Conservation (phyloP, 1,140 invertebrate species). For the Brevipalpus yothersi region DNA sequence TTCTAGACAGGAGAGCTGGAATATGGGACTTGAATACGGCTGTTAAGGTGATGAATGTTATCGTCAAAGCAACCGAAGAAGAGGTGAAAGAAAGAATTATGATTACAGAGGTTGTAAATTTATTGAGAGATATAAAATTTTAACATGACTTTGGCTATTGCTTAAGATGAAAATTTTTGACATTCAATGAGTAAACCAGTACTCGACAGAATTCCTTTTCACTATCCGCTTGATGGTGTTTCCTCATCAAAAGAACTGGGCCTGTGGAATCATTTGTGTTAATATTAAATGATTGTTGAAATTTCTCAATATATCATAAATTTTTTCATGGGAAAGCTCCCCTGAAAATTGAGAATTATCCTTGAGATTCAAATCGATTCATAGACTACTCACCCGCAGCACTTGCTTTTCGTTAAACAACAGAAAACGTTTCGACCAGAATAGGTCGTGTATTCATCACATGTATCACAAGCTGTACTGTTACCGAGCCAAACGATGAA, state of each 20-base stretch:
- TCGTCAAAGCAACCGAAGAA: conserved; percentile 12
- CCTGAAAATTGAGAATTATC: neutral
- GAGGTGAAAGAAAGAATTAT: conserved; percentile 14
- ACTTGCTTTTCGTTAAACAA: conserved; percentile 1
- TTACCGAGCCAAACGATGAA: neutral
- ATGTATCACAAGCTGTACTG: conserved; percentile 5
- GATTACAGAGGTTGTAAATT: conserved; percentile 8
- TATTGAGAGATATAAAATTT: neutral
- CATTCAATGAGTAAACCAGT: too few species aligned
- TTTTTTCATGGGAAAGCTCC: neutral
- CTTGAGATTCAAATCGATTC: neutral
- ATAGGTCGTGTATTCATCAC: conserved; percentile 1
- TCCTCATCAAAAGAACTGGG: neutral
- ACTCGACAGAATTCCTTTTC: neutral
- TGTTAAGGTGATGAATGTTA: conserved; percentile 9
- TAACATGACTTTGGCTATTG: too few species aligned
- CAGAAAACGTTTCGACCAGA: conserved; percentile 5
- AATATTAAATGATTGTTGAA: neutral
- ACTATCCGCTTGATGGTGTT: neutral
- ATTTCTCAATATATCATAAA: neutral
- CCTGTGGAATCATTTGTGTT: neutral
- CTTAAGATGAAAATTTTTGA: too few species aligned
- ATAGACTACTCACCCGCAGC: neutral
- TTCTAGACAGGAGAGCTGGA: conserved; percentile 8
- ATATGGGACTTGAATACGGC: conserved; percentile 11